Evolutionary conservation across 1,140 invertebrate species (phyloP).

Genomic region (Cotesia vestalis): DNA sequence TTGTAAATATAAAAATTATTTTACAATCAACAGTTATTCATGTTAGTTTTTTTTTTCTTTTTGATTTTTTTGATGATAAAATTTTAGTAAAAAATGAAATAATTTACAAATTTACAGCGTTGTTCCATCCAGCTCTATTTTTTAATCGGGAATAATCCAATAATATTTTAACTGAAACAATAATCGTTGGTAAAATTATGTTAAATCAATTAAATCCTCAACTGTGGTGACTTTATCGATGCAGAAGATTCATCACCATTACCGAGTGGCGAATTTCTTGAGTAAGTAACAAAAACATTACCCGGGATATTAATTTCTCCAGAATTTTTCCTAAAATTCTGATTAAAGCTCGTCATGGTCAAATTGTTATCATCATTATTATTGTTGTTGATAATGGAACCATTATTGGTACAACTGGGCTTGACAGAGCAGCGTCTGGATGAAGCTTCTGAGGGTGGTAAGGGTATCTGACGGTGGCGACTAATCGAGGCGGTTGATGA

Average conservation of each 20-base stretch:
- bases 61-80: slow-evolving; percentile 10
- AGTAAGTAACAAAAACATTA: not conserved
- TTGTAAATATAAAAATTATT: too few species aligned
- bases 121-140: too few species aligned
- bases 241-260: not conserved
- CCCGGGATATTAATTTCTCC: not conserved
- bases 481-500: slow-evolving; percentile 30
- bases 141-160: too few species aligned
- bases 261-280: not conserved
- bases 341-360: too few species aligned
- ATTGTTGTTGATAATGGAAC: not conserved
- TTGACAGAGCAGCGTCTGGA: not conserved
- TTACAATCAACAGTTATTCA: too few species aligned
- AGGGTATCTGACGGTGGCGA: slow-evolving; percentile 17
- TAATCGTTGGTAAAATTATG: too few species aligned
- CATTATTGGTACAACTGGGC: not conserved
- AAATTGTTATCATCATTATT: not conserved
- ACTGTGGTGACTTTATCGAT: slow-evolving; percentile 1
- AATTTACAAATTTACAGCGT: slow-evolving; percentile 5
- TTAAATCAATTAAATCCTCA: not conserved
- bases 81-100: slow-evolving; percentile 3
- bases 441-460: not conserved
- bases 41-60: not conserved
- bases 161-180: too few species aligned
- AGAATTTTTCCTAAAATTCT: not conserved